Evolutionary conservation across 1,140 invertebrate species (phyloP), one percentile per base, ranked within the genome.

Genomic region (Camponotus pennsylvanicus): DNA sequence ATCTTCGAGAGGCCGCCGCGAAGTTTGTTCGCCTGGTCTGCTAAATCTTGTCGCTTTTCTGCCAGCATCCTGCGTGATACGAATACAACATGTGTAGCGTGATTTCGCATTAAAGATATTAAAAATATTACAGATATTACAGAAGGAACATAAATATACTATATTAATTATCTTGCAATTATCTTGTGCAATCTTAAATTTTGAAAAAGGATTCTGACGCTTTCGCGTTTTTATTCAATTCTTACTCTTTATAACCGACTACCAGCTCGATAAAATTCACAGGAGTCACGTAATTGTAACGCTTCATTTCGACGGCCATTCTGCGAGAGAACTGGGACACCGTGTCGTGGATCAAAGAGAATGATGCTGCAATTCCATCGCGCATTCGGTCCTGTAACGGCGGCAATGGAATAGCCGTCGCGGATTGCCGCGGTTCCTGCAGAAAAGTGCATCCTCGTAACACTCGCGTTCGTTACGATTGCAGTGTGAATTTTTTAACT

Each of bases 281-380:
- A 0, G 98, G 97, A 1, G 98, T 98, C 42, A 98, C 98, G 93
- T 98, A 98, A 94, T 98, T 98, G 90, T 97, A 96, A n/a, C 98
- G 94, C 88, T 97, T 97, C 94, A 98, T 96, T 95, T 98, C 97
- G 1, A 93, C 86, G 64, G 96, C 95, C 98, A 98, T 98, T 91
- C 95, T 96, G 61, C 94, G 94, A 0, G 97, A 97, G 92, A 96
- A 97, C 86, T 96, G 95, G 1, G 96, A 96, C 37, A 98, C 98
- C 0, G 97, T 97, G 42, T 96, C 96, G 90, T 98, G 98, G 91
- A 98, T 97, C 45, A 97, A 94, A 1, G 98, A 96, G 95, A 98
- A 98, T 32, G 97, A 97, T 67, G 96, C 96, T 11, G 97, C 96
- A 42, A 97, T 95, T 8, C 96, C 96, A 59, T 96, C 95, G 49